Evolutionary conservation across 2,113 vertebrate genomes (phyloP).

Genomic region (Anoura caudifer): DNA sequence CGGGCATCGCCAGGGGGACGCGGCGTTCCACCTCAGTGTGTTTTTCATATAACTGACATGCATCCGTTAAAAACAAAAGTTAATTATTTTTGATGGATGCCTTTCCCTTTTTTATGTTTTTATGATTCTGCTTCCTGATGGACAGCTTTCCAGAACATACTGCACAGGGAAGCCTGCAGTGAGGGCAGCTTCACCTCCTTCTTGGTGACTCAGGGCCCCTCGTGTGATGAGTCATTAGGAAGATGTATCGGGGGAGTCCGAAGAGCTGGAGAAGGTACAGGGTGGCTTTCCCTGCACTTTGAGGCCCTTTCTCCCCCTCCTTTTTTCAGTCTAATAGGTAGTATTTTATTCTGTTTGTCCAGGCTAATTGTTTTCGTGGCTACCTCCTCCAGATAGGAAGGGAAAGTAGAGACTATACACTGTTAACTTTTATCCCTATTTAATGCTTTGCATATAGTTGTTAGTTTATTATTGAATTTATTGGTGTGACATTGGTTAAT

Average conservation of each 20-base stretch:
- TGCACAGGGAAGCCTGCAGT: not conserved
- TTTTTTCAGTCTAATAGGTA: not conserved
- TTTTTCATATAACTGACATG: not conserved
- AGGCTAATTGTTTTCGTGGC: not conserved
- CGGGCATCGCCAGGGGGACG: not conserved
- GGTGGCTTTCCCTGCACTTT: fast-evolving
- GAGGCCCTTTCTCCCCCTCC: not conserved
- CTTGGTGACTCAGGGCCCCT: not conserved
- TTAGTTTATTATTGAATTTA: not conserved
- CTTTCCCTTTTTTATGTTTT: not conserved
- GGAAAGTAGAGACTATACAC: not conserved
- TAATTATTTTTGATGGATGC: conserved; percentile 60
- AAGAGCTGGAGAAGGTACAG: fast-evolving
- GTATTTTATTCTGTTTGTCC: not conserved
- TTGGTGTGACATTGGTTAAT: not conserved
- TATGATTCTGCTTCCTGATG: not conserved
- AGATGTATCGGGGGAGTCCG: fast-evolving
- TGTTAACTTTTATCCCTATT: not conserved
- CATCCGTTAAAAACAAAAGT: conserved; percentile 41
- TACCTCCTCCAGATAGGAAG: not conserved
- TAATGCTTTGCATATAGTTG: not conserved
- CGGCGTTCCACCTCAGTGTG: fast-evolving
- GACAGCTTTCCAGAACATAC: not conserved
- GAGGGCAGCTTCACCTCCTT: not conserved
- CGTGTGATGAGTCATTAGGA: not conserved